Conservation (phyloP, 1,140 invertebrate species). For the Hirudo medicinalis region DNA sequence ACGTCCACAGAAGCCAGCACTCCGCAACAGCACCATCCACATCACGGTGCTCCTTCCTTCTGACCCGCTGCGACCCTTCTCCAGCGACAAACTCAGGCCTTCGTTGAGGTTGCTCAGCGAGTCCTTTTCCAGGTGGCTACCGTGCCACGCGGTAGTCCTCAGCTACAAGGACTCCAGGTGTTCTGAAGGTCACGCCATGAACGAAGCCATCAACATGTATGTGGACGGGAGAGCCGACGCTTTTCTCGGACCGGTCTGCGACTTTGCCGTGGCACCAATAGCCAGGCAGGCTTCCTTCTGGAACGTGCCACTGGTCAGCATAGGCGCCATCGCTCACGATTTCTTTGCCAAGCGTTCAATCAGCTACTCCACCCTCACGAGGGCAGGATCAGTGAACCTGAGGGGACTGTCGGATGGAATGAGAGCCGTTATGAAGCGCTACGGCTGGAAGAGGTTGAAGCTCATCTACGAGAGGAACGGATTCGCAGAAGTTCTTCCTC, state of each 20-base stretch:
- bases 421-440: constrained; percentile 49
- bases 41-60: not conserved
- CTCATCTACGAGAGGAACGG: constrained; percentile 58
- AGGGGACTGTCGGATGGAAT: constrained; percentile 56
- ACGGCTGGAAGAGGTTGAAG: constrained; percentile 54
- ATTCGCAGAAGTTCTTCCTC: constrained; percentile 41
- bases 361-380: constrained; percentile 60
- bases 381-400: constrained; percentile 68
- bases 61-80: constrained; percentile 12
- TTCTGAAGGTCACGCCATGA: constrained; percentile 6
- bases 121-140: constrained; percentile 11
- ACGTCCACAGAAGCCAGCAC: no score
- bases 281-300: constrained; percentile 69
- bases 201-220: constrained; percentile 29
- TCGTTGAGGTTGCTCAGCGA: no score
- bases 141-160: constrained; percentile 14
- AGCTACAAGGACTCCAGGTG: constrained; percentile 11
- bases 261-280: constrained; percentile 78
- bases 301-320: constrained; percentile 71
- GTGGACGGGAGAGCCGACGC: constrained; percentile 48
- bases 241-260: constrained; percentile 77
- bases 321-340: constrained; percentile 66
- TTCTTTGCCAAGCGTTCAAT: constrained; percentile 40
- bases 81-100: constrained; percentile 11
- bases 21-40: not conserved